Base-by-base conservation (phyloP, 2,888 invertebrate genomes). In the Drosophila mulleri region DNA sequence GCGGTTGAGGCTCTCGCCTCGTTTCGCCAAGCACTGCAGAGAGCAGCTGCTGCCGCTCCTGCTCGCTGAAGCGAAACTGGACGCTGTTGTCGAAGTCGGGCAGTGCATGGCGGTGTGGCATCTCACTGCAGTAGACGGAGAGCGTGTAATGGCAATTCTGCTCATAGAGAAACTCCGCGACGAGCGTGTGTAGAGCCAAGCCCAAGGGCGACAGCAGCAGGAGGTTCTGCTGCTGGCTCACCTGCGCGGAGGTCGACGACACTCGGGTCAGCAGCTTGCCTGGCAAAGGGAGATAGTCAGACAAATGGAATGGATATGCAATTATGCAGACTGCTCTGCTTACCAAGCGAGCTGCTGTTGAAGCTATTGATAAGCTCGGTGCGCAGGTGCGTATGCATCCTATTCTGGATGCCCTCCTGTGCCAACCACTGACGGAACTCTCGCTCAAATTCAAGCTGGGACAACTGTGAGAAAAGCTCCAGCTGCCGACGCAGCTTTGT, bases 121-220 rank as follows among this genome's bases (percentile, higher is more conserved):
- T 88, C 80, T 93, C 93, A 3, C 91, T 91, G 68, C 91, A 91
- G 80, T 91, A 93, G 12, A 93, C 92, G 2, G 93, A 93, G 11
- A 93, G 75, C 11, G 92, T 84, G 45, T 91, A 93, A 62, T 92
- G 93, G 54, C 92, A 93, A 66, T 92, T 92, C 68, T 93, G 91
- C 8, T 88, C 88, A 64, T 92, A 92, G 4, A 93, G 87, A 62
- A 93, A 93, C 68, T 93, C 93, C 0, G 92, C 92, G 0, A 93
- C 91, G n/a, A 93, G 80, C 2, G 92, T 92, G 67, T 93, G 91
- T 48, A 93, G 57, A 0, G 88, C 90, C 65, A 92, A 63, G 7
- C 88, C 70, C 48, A 93, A 48, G 2, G 93, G 92, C 1, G 91
- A 88, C 20, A 91, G 68, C 7, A 89, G 82, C 48, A 87, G 79